These are phyloP conservation scores for Eulemur mongoz DNA, from an alignment of 2,797 vertebrate genomes.

Conservation along the genomic window DNA sequence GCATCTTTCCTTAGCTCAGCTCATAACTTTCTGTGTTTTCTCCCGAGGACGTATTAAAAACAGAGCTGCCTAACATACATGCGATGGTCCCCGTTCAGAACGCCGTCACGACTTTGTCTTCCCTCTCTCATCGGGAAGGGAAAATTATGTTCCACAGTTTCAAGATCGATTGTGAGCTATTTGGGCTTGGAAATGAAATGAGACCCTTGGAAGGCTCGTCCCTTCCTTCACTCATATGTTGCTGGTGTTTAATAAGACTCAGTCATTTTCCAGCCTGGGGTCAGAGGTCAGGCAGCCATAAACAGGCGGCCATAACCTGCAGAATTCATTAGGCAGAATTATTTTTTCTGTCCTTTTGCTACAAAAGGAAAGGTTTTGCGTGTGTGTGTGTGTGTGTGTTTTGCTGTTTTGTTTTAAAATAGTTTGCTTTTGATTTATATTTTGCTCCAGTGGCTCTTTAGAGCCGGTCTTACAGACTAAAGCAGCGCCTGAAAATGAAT, in stretches of 20 bases:
- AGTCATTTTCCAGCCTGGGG: not conserved
- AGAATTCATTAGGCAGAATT: not conserved
- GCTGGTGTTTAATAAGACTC: slow-evolving; percentile 16
- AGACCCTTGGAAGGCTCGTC: not conserved
- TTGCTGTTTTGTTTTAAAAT: not conserved
- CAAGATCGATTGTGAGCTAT: slow-evolving; percentile 42
- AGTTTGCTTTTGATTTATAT: not conserved
- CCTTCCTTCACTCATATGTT: not conserved
- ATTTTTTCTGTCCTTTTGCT: not conserved
- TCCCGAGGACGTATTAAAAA: slow-evolving; percentile 21
- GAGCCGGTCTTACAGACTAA: not conserved
- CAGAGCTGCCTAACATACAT: not conserved
- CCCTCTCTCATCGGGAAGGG: slow-evolving; percentile 17
- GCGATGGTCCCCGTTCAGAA: slow-evolving; percentile 40
- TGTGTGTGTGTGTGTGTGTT: not conserved
- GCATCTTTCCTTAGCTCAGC: not conserved
- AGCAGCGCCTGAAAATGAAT: not conserved
- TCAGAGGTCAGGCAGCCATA: slow-evolving; percentile 20
- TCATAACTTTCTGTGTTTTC: slow-evolving; percentile 37
- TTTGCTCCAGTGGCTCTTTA: not conserved
- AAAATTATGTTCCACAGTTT: slow-evolving; percentile 44
- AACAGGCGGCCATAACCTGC: not conserved
- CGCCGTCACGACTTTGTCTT: slow-evolving; percentile 6
- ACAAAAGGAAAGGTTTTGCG: not conserved
- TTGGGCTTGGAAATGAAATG: slow-evolving; percentile 38